Evolutionary conservation across 2,113 vertebrate genomes (phyloP), one percentile per base, ranked within the genome.

Genomic region (Chamaetylas fuelleborni): DNA sequence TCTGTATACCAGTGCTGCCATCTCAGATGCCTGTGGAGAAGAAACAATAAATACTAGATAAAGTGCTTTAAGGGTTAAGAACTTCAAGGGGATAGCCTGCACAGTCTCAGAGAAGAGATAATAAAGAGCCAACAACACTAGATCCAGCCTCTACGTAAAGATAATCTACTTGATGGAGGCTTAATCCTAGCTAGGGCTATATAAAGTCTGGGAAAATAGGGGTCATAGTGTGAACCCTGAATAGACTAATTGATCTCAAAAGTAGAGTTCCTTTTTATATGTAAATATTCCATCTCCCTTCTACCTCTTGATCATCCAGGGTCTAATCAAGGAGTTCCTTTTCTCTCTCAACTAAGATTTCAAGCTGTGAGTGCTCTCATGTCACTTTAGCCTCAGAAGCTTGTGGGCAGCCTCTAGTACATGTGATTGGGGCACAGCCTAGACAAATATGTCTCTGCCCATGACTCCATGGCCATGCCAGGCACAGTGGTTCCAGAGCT

Each of bases 21-120:
- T 90, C 88, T 92, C 77, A 90, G 90, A 87, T 92, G 93, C 95
- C 93, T 97, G 95, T 89, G 82, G 93, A 95, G 96, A 96, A 96
- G 95, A 96, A 96, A 97, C 86, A 97, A 97, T 93, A 95, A 96
- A 95, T 97, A 96, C 88, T 67, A 95, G 92, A 95, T 85, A 97
- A 95, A 95, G 93, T 95, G 91, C 90, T 92, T 91, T 92, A 88
- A 90, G 93, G 92, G 91, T 96, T 96, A 94, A 96, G 94, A 96
- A 96, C 92, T 95, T 96, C 94, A 96, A 97, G 96, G 90, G 86
- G 69, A 86, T 94, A 94, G 91, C 83, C 88, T 95, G 92, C 95
- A 89, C 53, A 95, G 72, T 86, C 81, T 96, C 90, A 96, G 95
- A 95, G 78, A 86, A 93, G 86, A 94, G 94, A 95, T 91, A 96